Conservation (phyloP, 30 jellyfish, hydroid and myxozoan species). For the Cassiopea andromeda region DNA sequence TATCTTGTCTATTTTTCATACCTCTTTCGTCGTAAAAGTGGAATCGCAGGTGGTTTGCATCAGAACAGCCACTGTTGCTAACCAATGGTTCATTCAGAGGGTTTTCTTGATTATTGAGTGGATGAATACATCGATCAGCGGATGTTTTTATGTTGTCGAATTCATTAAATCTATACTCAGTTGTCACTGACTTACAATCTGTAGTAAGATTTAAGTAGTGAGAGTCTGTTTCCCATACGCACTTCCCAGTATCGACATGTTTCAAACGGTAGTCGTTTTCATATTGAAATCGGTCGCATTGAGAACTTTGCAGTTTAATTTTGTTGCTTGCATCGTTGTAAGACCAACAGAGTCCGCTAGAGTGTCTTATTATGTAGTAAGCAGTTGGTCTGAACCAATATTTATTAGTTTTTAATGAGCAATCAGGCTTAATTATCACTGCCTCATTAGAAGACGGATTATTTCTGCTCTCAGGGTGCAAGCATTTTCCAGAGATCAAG, state of each 20-base stretch:
- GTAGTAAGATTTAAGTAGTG: conserved; percentile 8
- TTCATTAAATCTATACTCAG: background rate
- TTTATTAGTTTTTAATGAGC: background rate
- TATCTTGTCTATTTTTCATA: background rate
- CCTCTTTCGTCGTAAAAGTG: conserved; percentile 48
- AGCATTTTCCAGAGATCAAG: conserved; percentile 39
- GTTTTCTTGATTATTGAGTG: background rate
- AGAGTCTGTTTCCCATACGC: background rate
- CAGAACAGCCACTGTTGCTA: background rate
- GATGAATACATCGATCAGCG: conserved; percentile 5
- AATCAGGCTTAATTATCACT: conserved; percentile 7
- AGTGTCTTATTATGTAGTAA: conserved; percentile 22
- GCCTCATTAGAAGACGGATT: conserved; percentile 2
- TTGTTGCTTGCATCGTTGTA: background rate
- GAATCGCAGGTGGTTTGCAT: conserved; percentile 24
- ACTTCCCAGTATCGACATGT: conserved; percentile 38
- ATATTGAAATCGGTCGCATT: conserved; percentile 55
- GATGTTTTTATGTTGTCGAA: background rate
- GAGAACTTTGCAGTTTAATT: conserved; percentile 14
- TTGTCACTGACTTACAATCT: conserved; percentile 28
- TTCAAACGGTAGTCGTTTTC: conserved; percentile 9
- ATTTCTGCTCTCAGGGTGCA: conserved; percentile 9
- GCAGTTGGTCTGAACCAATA: conserved; percentile 41
- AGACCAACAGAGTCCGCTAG: conserved; percentile 38
- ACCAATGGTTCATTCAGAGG: background rate